A percentile compares a stretch with the other conserved stretches of the same genome.
These are phyloP conservation scores for Dendrocincla fuliginosa DNA, from an alignment of 2,797 vertebrate species.

Conservation along the genomic window DNA sequence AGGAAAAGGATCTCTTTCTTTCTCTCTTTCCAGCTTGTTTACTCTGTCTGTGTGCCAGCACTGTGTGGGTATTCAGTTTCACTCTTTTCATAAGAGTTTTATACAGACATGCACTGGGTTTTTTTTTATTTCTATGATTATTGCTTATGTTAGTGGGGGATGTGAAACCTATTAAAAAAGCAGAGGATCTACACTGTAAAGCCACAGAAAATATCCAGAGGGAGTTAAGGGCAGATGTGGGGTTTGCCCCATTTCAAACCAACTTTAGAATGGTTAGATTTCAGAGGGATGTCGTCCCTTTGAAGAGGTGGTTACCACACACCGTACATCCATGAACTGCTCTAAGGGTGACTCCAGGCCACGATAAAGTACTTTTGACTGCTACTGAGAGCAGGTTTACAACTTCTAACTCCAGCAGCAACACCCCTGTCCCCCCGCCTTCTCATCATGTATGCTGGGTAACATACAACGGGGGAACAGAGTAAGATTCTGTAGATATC, in stretches of 20 bases:
- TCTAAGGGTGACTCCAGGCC: neutral
- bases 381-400: neutral
- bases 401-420: neutral
- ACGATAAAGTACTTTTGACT: neutral
- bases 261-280: neutral
- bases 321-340: neutral
- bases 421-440: neutral
- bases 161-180: neutral
- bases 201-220: neutral
- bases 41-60: slow-evolving; percentile 15
- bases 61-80: slow-evolving; percentile 15
- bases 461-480: neutral
- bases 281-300: neutral
- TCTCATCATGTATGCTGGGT: neutral
- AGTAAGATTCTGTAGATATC: slow-evolving; percentile 37
- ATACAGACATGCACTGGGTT: neutral
- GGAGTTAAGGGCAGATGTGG: neutral
- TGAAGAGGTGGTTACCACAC: neutral
- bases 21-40: slow-evolving; percentile 13
- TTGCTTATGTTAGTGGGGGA: neutral
- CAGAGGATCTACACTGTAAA: neutral
- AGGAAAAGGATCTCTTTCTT: neutral
- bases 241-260: neutral
- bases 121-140: neutral
- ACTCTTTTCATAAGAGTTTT: neutral